A percentile compares a stretch with the other conserved stretches of the same genome.
Conservation (phyloP, 2,113 vertebrate genomes). For the Marmota monax region DNA sequence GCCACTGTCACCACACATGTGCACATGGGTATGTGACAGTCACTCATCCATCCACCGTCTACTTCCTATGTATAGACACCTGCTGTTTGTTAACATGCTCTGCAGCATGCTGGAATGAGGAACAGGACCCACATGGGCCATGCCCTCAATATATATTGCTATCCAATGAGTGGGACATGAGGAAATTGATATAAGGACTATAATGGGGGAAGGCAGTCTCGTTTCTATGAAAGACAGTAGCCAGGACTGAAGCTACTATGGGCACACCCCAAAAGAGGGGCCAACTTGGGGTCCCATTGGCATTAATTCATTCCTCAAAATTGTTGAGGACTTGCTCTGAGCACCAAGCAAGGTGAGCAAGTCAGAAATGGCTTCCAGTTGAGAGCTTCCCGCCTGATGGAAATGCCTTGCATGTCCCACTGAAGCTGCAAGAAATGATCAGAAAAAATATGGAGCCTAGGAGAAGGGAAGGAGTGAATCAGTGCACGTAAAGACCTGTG, state of each 20-base stretch:
- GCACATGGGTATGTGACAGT: not conserved
- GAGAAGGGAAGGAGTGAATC: not conserved
- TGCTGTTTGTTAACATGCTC: not conserved
- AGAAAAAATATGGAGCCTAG: not conserved
- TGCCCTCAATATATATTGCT: not conserved
- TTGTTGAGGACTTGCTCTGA: not conserved
- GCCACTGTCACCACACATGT: not conserved
- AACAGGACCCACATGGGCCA: not conserved
- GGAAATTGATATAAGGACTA: not conserved
- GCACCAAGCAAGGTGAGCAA: not conserved
- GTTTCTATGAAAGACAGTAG: not conserved
- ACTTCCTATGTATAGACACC: not conserved
- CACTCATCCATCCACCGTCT: not conserved
- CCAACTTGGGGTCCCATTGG: not conserved
- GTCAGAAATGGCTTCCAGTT: not conserved
- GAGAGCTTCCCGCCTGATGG: not conserved
- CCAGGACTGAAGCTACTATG: not conserved
- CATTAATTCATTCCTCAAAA: not conserved
- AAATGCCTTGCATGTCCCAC: not conserved
- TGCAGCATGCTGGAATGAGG: not conserved
- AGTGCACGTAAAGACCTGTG: not conserved
- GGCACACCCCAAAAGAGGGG: not conserved
- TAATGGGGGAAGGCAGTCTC: not conserved
- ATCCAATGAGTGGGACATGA: not conserved
- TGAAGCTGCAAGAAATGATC: not conserved